A percentile compares a stretch with the other conserved stretches of the same genome.
These are phyloP conservation scores for Subanguina moxae DNA, from an alignment of 1,140 invertebrate genomes.

Conservation along the genomic window DNA sequence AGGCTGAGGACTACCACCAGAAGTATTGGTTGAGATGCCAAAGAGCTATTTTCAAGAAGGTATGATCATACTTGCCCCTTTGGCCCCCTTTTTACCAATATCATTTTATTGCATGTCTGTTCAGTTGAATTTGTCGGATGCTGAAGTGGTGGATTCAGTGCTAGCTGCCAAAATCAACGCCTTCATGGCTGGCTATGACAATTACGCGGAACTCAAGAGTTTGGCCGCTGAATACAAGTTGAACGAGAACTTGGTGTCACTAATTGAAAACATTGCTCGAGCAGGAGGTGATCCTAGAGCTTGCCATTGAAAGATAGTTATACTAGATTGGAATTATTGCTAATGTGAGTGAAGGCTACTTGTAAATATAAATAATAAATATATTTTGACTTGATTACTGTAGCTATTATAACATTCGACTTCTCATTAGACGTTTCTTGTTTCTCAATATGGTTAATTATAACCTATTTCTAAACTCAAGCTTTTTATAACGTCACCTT, in stretches of 20 bases:
- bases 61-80: conserved; percentile 8
- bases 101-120: conserved; percentile 9
- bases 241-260: conserved; percentile 29
- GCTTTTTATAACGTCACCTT: too few relatives aligned
- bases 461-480: too few relatives aligned
- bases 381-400: too few relatives aligned
- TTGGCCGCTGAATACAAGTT: conserved; percentile 46
- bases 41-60: conserved; percentile 42
- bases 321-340: too few relatives aligned
- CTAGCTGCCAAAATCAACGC: conserved; percentile 54
- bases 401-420: too few relatives aligned
- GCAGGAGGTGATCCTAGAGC: conserved; percentile 36
- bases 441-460: too few relatives aligned
- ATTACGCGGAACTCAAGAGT: conserved; percentile 45
- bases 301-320: conserved; percentile 5
- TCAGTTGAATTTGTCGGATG: conserved; percentile 45
- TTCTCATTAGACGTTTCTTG: too few relatives aligned
- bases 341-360: too few relatives aligned
- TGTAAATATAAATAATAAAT: too few relatives aligned
- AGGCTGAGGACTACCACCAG: conserved; percentile 57
- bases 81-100: neutral
- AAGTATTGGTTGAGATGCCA: conserved; percentile 54
- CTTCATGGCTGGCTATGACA: conserved; percentile 46
- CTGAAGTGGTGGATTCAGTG: conserved; percentile 46
- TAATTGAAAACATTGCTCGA: conserved; percentile 47